Conservation (phyloP, 92 coral and sea anemone genomes). For the Palythoa grandis region DNA sequence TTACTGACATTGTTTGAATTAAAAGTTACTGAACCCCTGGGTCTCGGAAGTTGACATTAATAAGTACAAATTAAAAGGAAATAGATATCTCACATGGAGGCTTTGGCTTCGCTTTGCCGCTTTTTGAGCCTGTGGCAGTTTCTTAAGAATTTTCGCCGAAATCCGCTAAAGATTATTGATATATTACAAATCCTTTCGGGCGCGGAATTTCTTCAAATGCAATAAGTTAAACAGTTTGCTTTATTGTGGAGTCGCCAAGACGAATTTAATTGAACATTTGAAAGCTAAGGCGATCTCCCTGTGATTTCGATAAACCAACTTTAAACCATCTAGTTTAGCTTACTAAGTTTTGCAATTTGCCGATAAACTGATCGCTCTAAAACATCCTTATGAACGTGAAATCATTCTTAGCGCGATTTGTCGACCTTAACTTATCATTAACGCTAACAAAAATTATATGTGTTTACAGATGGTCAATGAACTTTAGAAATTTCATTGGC, state of each 20-base stretch:
- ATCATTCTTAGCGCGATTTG: background rate
- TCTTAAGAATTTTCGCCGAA: background rate
- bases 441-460: background rate
- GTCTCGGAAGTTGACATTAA: conserved; percentile 32
- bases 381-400: background rate
- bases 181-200: background rate
- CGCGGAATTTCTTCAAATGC: background rate
- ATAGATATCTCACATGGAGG: conserved; percentile 32
- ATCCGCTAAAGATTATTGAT: background rate
- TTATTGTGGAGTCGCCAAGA: conserved; percentile 18
- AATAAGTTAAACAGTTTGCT: conserved; percentile 28
- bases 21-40: conserved; percentile 44
- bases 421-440: background rate
- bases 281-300: conserved; percentile 16
- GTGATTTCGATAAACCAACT: conserved; percentile 12
- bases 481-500: conserved; percentile 8
- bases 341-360: background rate
- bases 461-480: background rate
- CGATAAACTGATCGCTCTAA: background rate
- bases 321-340: background rate
- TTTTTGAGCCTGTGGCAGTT: conserved; percentile 25
- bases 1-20: conserved; percentile 29
- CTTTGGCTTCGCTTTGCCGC: conserved; percentile 18
- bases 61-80: conserved; percentile 43
- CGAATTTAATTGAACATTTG: conserved; percentile 38